These are phyloP conservation scores for Dolomedes plantarius DNA, from an alignment of 2,888 invertebrate genomes.

Conservation along the genomic window DNA sequence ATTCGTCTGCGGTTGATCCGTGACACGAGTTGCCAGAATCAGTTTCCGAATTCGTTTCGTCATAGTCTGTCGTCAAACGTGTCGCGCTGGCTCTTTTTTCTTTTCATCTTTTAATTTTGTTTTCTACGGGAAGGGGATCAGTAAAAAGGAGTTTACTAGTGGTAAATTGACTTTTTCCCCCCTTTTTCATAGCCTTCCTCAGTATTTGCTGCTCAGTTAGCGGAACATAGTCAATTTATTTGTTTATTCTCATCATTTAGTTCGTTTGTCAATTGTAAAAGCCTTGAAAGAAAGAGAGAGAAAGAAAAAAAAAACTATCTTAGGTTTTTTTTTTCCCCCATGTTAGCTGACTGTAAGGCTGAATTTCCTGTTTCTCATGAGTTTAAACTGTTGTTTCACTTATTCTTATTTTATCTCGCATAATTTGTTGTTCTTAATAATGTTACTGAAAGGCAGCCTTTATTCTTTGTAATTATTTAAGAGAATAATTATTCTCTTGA, in stretches of 20 bases:
- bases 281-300: no score
- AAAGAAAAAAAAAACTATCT: no score
- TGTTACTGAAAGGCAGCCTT: no score
- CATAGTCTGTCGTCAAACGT: slow-evolving; percentile 66
- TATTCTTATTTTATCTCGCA: no score
- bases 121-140: background rate
- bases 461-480: no score
- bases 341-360: no score
- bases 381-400: no score
- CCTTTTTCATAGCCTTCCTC: background rate
- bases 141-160: background rate
- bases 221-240: background rate
- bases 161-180: background rate
- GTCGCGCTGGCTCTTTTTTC: slow-evolving; percentile 36
- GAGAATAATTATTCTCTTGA: no score
- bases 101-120: background rate
- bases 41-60: slow-evolving; percentile 70
- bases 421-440: no score
- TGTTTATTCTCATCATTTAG: background rate
- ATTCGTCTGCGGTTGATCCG: slow-evolving; percentile 38
- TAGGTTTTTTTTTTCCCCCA: no score
- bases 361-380: no score
- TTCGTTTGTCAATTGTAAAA: no score
- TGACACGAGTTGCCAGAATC: slow-evolving; percentile 66
- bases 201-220: background rate